These are phyloP conservation scores for Lasioglossum malachurum DNA, from an alignment of 2,888 invertebrate genomes.

Conservation along the genomic window DNA sequence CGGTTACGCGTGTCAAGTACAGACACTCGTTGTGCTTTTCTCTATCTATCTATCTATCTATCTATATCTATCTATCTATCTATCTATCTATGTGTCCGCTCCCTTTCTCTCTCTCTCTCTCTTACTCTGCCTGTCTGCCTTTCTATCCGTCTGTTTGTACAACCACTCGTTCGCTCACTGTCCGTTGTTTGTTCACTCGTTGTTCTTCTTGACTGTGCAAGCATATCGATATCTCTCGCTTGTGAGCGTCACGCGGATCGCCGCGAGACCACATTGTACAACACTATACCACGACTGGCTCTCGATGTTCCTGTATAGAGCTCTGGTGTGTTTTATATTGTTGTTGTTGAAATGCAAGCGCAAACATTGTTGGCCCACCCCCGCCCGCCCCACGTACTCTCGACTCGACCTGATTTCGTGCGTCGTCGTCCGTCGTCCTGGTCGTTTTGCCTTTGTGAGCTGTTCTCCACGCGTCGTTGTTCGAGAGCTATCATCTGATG, in stretches of 20 bases:
- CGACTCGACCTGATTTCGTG: constrained; percentile 8
- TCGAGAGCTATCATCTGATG: constrained; percentile 33
- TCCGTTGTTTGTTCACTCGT: constrained; percentile 17
- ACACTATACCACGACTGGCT: not conserved
- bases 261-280: not conserved
- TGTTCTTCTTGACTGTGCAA: constrained; percentile 29
- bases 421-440: not conserved
- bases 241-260: not conserved
- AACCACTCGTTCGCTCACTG: not conserved
- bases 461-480: not conserved
- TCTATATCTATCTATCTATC: not conserved
- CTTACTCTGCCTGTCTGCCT: constrained; percentile 20
- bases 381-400: not conserved
- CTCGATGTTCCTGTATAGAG: constrained; percentile 8
- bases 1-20: constrained; percentile 1
- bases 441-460: not conserved
- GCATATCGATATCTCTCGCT: constrained; percentile 25
- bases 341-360: not conserved
- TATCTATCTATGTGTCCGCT: constrained; percentile 8
- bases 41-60: not conserved
- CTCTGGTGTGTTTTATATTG: constrained; percentile 23
- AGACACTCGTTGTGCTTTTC: not conserved
- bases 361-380: not conserved
- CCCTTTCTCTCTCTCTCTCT: not conserved
- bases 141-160: constrained; percentile 18